A percentile compares a stretch with the other conserved stretches of the same genome.
phyloP scores from a whole-genome alignment of 2,888 invertebrate genomes.

The Drosophila picticornis region DNA sequence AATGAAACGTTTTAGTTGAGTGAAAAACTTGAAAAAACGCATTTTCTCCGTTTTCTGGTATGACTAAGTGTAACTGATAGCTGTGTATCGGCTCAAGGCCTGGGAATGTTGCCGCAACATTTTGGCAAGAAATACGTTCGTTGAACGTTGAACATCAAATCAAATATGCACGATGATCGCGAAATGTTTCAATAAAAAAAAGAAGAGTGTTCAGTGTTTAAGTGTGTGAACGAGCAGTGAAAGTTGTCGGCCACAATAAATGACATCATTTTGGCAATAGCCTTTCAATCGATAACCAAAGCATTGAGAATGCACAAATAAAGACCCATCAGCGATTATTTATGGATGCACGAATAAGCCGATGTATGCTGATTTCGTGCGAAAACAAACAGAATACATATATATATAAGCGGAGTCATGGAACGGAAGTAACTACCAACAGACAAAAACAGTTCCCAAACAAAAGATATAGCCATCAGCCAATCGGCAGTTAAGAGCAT shows the following conservation, averaged over 20 bases:
- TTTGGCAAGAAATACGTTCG: conserved; percentile 21
- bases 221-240: conserved; percentile 66
- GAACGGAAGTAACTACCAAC: conserved; percentile 58
- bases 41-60: conserved; percentile 15
- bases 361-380: conserved; percentile 47
- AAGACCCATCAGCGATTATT: neutral
- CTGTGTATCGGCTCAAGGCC: neutral
- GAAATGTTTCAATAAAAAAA: conserved; percentile 15
- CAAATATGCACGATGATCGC: conserved; percentile 53
- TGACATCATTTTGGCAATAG: conserved; percentile 77
- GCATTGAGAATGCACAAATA: conserved; percentile 29
- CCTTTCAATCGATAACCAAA: conserved; percentile 47
- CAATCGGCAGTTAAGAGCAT: conserved; percentile 59
- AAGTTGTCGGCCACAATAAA: conserved; percentile 71
- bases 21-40: conserved; percentile 30
- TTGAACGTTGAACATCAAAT: conserved; percentile 41
- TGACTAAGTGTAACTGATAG: conserved; percentile 25
- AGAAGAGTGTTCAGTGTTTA: conserved; percentile 23
- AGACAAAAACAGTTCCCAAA: conserved; percentile 23
- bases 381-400: conserved; percentile 63
- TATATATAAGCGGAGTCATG: conserved; percentile 55
- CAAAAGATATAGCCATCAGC: conserved; percentile 25
- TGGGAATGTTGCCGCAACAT: conserved; percentile 13
- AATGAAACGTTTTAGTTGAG: conserved; percentile 42
- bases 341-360: conserved; percentile 44